Base-by-base conservation (phyloP, 2,888 invertebrate genomes). In the Aquatica leii region DNA sequence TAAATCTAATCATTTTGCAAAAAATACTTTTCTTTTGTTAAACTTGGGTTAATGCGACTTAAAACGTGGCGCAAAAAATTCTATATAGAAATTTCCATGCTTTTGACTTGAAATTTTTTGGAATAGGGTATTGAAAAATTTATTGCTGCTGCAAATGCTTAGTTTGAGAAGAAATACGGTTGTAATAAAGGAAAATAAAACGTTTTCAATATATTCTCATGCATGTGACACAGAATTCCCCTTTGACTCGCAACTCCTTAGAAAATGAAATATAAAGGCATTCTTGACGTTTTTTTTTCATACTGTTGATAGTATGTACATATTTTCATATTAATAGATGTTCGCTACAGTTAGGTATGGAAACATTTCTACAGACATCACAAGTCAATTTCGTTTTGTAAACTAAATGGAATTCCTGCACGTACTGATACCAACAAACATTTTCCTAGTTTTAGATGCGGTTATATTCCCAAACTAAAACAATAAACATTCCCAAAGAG, bases 161-260 rank as follows among this genome's bases (percentile, higher is more conserved):
- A 54, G 49, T 53, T 43, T 56, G 5, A 40, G 17, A 57, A 51
- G 57, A 52, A 57, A 58, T 51, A 56, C 21, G 18, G 15, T 21
- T 48, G 59, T 46, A 63, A 59, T 58, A 55, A 64, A 56, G 31
- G 55, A 50, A 59, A 64, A 64, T 64, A 59, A 51, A 64, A 41
- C 41, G 55, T 56, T 56, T 58, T 55, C 64, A 35, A 64, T 64
- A 64, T 64, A 59, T 59, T 64, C 54, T 51, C 41, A 50, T 59
- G 18, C 59, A 43, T 58, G 51, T 56, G 64, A 64, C 64, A 59
- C 43, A 48, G 35, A 55, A 63, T 63, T 63, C 53, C 48, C 37
- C 12, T 59, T 58, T 58, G 58, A 49, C 11, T 40, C 15, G 40
- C 40, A 62, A 52, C 37, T 35, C 40, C 14, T 40, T 54, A 11